Evolutionary conservation across 2,113 vertebrate species (phyloP).

Genomic region (Cheilinus undulatus): DNA sequence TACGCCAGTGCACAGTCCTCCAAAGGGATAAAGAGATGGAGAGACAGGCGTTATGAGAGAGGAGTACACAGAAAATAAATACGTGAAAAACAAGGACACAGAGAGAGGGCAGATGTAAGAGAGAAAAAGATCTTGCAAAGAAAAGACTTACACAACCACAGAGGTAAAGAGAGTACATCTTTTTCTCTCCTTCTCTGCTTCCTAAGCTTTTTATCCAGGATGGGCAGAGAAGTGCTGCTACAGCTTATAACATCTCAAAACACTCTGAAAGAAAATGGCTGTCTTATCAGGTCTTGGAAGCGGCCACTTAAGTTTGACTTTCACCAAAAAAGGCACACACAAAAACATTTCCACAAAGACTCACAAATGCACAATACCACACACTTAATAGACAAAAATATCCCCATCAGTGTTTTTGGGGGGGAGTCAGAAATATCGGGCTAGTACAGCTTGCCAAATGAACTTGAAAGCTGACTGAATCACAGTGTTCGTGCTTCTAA

Average conservation of each 20-base stretch:
- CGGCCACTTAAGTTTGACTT: conserved; percentile 35
- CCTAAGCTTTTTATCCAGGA: conserved; percentile 57
- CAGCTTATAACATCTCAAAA: conserved; percentile 59
- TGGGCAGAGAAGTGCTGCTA: conserved; percentile 40
- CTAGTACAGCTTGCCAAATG: conserved; percentile 19
- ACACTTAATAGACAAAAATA: conserved; percentile 41
- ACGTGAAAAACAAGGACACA: conserved; percentile 19
- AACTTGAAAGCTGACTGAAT: conserved; percentile 30
- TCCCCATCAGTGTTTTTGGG: conserved; percentile 8
- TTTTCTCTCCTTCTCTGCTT: conserved; percentile 9
- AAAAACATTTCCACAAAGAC: conserved; percentile 30
- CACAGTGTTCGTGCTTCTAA: conserved; percentile 1
- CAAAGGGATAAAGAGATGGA: conserved; percentile 1
- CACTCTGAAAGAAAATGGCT: conserved; percentile 46
- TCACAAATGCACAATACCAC: conserved; percentile 23
- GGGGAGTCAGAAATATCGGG: not conserved
- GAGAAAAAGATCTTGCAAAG: conserved; percentile 15
- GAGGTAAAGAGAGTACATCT: conserved; percentile 1
- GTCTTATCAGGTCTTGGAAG: conserved; percentile 50
- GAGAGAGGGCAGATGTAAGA: conserved; percentile 15
- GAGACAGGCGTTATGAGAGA: not conserved
- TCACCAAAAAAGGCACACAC: conserved; percentile 17
- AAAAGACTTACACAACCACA: conserved; percentile 9
- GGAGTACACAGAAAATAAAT: conserved; percentile 2
- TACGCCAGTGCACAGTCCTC: not conserved